Conservation (phyloP, 2,888 invertebrate genomes). For the Teleogryllus oceanicus region DNA sequence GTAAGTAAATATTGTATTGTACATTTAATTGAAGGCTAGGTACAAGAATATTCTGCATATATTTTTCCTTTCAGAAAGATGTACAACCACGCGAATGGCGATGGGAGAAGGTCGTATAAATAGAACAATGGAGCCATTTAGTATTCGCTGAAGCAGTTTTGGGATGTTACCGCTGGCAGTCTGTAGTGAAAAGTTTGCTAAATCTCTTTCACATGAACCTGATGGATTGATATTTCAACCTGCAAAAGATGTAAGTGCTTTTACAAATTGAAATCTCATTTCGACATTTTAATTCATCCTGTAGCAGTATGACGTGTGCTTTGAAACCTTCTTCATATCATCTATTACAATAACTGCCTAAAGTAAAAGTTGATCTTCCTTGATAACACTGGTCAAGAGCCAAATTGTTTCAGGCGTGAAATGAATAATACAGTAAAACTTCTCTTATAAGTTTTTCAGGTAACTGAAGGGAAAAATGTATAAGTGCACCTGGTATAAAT, state of each 20-base stretch:
- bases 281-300: neutral
- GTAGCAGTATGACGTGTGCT: neutral
- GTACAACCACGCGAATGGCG: conserved; percentile 61
- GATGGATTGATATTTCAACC: conserved; percentile 99
- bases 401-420: no score
- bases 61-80: conserved; percentile 38
- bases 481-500: no score
- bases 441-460: no score
- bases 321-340: no score
- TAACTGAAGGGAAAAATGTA: no score
- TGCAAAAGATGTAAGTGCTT: conserved; percentile 63
- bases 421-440: no score
- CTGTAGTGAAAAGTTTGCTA: conserved; percentile 80
- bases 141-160: conserved; percentile 89
- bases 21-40: no score
- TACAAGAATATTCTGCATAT: no score
- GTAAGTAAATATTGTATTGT: conserved; percentile 43
- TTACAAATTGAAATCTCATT: neutral
- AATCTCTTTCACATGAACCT: conserved; percentile 84
- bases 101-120: conserved; percentile 71
- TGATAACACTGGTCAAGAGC: no score
- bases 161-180: conserved; percentile 69
- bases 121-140: conserved; percentile 79
- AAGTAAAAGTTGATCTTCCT: no score
- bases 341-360: no score